phyloP scores from a whole-genome alignment of 2,888 invertebrate species.

The Apeira syringaria region DNA sequence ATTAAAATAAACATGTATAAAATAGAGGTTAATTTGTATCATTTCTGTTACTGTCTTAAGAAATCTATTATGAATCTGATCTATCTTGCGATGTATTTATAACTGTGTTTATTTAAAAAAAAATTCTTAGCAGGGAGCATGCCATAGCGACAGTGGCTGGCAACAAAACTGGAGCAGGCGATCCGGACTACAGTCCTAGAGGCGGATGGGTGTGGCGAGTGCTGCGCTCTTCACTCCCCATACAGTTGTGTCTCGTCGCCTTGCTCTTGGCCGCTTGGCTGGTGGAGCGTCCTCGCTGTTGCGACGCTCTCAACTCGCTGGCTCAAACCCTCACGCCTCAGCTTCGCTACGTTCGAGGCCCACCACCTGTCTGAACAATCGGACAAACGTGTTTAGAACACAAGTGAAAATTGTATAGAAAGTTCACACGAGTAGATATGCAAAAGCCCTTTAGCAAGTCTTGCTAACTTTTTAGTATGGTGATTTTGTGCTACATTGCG shows the following conservation, averaged over 20 bases:
- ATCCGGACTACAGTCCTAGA: conserved; percentile 81
- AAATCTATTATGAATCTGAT: no score
- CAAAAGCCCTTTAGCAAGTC: conserved; percentile 14
- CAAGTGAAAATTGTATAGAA: conserved; percentile 25
- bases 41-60: no score
- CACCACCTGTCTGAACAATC: conserved; percentile 88
- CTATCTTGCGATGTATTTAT: no score
- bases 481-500: conserved; percentile 14
- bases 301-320: conserved; percentile 90
- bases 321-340: conserved; percentile 91
- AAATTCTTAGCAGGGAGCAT: conserved; percentile 49
- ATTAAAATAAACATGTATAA: no score
- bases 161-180: conserved; percentile 80
- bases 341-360: conserved; percentile 91
- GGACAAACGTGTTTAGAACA: conserved; percentile 34
- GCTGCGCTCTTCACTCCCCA: conserved; percentile 89
- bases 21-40: no score
- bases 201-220: conserved; percentile 89
- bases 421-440: conserved; percentile 11
- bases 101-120: background rate
- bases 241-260: conserved; percentile 89
- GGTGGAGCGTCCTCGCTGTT: conserved; percentile 90
- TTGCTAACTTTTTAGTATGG: conserved; percentile 13
- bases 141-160: conserved; percentile 53
- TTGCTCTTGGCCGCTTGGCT: conserved; percentile 89